A percentile compares a stretch with the other conserved stretches of the same genome.
These are phyloP conservation scores for Chromoteleia sp. DNA, from an alignment of 2,888 invertebrate species.

Conservation along the genomic window DNA sequence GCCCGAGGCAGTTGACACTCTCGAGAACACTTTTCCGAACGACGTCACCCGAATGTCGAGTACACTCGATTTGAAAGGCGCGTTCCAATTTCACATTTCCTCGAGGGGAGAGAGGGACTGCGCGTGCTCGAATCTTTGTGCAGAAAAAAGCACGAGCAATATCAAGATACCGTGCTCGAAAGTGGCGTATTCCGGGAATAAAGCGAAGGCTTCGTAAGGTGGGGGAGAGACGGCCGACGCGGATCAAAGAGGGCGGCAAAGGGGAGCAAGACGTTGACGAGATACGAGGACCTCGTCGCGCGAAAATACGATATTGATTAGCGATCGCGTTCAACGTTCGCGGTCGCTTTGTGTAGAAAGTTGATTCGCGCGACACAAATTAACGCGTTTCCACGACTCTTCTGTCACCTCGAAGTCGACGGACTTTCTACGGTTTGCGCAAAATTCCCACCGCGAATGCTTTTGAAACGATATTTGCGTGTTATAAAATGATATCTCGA, in stretches of 20 bases:
- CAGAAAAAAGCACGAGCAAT: constrained; percentile 17
- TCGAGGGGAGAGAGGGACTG: constrained; percentile 57
- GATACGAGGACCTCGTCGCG: background rate
- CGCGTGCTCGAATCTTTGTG: constrained; percentile 51
- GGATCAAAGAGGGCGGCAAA: background rate
- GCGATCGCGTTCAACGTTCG: constrained; percentile 19
- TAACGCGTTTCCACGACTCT: constrained; percentile 57
- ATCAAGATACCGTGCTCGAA: constrained; percentile 28
- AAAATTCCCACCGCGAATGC: constrained; percentile 29
- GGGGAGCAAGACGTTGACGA: background rate
- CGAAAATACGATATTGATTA: constrained; percentile 51
- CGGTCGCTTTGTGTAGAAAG: constrained; percentile 50
- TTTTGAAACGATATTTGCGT: constrained; percentile 22
- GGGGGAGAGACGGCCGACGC: background rate
- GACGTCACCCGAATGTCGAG: constrained; percentile 68
- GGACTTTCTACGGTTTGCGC: constrained; percentile 59
- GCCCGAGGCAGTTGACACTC: constrained; percentile 66
- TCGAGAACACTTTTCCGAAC: constrained; percentile 66
- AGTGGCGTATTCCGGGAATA: constrained; percentile 13
- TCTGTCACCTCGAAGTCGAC: constrained; percentile 60
- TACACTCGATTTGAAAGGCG: constrained; percentile 72
- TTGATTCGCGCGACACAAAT: constrained; percentile 55
- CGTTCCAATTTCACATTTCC: constrained; percentile 76
- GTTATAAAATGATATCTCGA: constrained; percentile 33
- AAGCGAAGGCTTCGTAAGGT: background rate